Conservation (phyloP, 2,113 vertebrate species). For the Xenus cinereus region DNA sequence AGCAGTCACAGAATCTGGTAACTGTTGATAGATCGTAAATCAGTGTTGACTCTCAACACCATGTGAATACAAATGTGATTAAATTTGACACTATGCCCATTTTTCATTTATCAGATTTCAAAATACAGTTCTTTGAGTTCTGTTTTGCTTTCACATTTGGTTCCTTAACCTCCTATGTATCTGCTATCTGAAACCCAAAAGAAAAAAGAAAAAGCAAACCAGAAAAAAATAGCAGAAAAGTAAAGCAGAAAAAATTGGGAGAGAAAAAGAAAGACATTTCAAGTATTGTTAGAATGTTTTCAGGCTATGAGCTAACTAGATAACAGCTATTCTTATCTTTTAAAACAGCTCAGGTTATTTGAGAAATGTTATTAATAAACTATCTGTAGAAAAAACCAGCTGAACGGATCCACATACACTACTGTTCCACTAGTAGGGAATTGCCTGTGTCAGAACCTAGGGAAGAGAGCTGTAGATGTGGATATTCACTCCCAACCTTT, state of each 20-base stretch:
- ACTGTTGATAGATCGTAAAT: conserved; percentile 71
- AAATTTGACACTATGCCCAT: conserved; percentile 59
- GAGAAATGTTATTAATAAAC: neutral
- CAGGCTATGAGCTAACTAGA: neutral
- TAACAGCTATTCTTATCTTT: neutral
- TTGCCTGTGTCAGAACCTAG: neutral
- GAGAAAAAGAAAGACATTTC: neutral
- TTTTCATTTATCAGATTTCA: conserved; percentile 66
- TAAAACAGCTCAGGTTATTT: neutral
- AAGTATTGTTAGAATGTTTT: neutral
- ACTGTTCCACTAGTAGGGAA: neutral
- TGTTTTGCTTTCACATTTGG: conserved; percentile 15
- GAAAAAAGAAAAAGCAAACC: too few relatives aligned
- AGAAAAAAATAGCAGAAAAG: neutral
- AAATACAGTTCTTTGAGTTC: conserved; percentile 4
- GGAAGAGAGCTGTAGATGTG: neutral
- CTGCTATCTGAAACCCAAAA: neutral
- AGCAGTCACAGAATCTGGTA: conserved; percentile 63
- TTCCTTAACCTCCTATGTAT: conserved; percentile 12
- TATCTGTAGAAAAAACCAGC: neutral
- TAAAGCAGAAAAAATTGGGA: neutral
- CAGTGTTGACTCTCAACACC: conserved; percentile 62
- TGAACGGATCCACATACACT: fast-evolving
- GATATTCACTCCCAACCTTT: neutral
- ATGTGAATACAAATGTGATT: conserved; percentile 74